These are phyloP conservation scores for Thunnus albacares DNA, from an alignment of 2,797 vertebrate species.

Conservation along the genomic window DNA sequence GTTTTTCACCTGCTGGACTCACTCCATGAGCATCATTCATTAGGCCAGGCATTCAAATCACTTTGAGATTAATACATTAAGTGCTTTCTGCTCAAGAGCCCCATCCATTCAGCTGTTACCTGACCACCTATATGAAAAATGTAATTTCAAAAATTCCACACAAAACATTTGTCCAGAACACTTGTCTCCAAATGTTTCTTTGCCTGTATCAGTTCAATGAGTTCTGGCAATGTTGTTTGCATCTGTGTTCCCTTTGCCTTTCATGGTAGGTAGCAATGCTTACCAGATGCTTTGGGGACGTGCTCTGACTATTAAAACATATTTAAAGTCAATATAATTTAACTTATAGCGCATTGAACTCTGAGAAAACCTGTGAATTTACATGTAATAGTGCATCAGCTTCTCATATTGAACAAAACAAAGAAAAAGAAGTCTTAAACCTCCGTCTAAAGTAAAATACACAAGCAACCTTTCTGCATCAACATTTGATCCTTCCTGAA, in stretches of 20 bases:
- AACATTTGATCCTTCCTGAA: neutral
- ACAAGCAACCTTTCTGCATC: neutral
- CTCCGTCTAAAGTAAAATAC: neutral
- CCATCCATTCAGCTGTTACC: neutral
- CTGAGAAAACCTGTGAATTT: neutral
- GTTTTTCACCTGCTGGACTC: neutral
- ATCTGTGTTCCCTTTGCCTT: neutral
- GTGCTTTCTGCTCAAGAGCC: neutral
- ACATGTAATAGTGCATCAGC: neutral
- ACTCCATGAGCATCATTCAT: neutral
- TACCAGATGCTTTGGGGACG: neutral
- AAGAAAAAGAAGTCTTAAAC: slow-evolving; percentile 7
- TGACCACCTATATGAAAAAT: neutral
- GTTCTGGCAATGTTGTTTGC: neutral
- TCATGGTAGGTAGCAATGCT: neutral
- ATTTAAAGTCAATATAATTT: neutral
- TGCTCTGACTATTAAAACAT: neutral
- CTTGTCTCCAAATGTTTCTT: neutral
- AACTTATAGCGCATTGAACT: neutral
- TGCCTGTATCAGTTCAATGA: neutral
- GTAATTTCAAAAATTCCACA: neutral
- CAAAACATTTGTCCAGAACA: neutral
- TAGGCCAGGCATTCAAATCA: neutral
- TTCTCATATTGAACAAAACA: neutral
- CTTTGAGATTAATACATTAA: neutral